phyloP scores from a whole-genome alignment of 2,113 vertebrate genomes.

The Galbula dea region DNA sequence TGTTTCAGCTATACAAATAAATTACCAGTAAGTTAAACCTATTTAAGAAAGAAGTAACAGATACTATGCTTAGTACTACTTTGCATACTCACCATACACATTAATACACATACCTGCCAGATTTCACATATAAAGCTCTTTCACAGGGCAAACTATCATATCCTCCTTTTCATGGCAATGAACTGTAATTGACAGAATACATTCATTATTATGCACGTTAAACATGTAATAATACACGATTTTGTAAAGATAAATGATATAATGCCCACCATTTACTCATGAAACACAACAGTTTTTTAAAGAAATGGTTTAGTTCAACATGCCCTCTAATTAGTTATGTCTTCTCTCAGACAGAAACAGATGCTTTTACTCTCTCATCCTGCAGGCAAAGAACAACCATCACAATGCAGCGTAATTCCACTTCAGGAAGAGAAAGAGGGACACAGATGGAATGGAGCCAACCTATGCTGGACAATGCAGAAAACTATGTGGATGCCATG shows the following conservation, averaged over 20 bases:
- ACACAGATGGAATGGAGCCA: not conserved
- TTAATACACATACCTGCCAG: conserved; percentile 67
- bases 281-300: not conserved
- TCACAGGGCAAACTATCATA: conserved; percentile 72
- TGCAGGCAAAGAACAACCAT: not conserved
- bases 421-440: not conserved
- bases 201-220: not conserved
- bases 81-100: not conserved
- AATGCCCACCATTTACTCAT: not conserved
- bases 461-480: not conserved
- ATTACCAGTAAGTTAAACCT: not conserved
- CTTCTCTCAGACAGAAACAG: not conserved
- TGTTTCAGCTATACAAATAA: not conserved
- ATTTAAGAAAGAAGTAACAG: not conserved
- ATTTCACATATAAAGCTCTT: conserved; percentile 75
- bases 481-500: not conserved
- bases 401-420: not conserved
- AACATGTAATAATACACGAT: not conserved
- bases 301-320: not conserved
- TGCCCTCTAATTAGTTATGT: not conserved
- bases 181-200: conserved; percentile 62
- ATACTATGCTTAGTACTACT: not conserved
- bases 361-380: not conserved
- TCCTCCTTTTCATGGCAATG: conserved; percentile 75
- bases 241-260: not conserved